Base-by-base conservation (phyloP, 2,888 invertebrate species). In the Ophioninae sp. region DNA sequence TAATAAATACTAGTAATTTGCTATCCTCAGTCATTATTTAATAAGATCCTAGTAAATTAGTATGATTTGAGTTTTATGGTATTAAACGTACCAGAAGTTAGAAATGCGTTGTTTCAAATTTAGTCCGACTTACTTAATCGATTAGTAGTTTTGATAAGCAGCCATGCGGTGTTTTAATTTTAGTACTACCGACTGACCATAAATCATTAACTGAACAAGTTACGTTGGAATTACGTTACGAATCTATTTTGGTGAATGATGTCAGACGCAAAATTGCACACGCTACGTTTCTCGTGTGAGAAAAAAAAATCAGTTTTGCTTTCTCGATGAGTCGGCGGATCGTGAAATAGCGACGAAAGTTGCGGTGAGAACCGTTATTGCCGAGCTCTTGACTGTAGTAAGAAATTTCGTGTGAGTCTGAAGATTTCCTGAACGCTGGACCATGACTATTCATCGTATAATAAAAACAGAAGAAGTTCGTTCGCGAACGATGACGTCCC, bases 331-430 rank as follows among this genome's bases (percentile, higher is more conserved):
- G 63, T 84, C 73, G 73, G 39, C 13, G n/a, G 39, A 64, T 82
- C 76, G 73, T 79, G 73, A 79, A 76, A 79, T 79, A 84, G 72
- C 68, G 20, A 76, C 44, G 76, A 82, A 68, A 74, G 69, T 79
- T 68, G 56, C 58, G 58, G 39, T 58, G n/a, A 37, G 44, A 6
- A 79, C 79, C 79, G 79, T 84, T 84, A 79, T 72, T 44, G 64
- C 30, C 61, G n/a, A 74, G 39, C 65, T 59, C 13, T 78, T 68
- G 78, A 30, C 0, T 67, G 39, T 13, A 63, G 41, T 74, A 51
- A 76, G 58, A 77, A 72, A 65, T 79, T 72, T 72, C 71, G 82
- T 79, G 79, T 75, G 79, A 20, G 39, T 75, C 23, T 64, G 69
- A 44, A 68, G 13, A 7, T 37, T 69, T 6, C 56, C 56, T 63